phyloP scores from a whole-genome alignment of 2,888 invertebrate genomes.

The Dusona sp. region DNA sequence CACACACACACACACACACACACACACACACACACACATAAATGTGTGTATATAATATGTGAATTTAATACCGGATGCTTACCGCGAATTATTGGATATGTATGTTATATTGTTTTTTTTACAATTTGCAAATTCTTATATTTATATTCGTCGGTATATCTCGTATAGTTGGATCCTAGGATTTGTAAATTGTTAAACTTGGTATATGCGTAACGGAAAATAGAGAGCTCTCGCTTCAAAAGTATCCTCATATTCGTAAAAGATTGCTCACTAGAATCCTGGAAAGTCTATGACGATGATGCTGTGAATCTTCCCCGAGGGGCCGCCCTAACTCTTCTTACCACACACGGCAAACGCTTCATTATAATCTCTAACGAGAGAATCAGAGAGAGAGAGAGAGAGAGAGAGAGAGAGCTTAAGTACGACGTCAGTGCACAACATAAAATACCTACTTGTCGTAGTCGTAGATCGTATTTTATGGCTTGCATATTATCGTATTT shows the following conservation, averaged over 20 bases:
- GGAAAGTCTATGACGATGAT: conserved; percentile 35
- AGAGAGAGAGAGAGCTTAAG: conserved; percentile 31
- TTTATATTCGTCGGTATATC: conserved; percentile 9
- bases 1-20: too few species aligned
- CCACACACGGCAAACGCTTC: conserved; percentile 36
- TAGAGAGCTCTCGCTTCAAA: background rate
- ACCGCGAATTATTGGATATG: background rate
- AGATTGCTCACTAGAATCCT: conserved; percentile 26
- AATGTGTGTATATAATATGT: background rate
- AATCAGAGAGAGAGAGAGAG: background rate
- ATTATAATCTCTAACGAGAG: conserved; percentile 59
- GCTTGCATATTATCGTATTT: conserved; percentile 6
- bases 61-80: conserved; percentile 19
- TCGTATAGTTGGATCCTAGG: background rate
- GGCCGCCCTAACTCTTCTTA: conserved; percentile 46
- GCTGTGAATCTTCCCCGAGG: conserved; percentile 41
- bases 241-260: background rate
- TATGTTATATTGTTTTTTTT: conserved; percentile 28
- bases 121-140: conserved; percentile 14
- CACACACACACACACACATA: too few species aligned
- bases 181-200: conserved; percentile 17
- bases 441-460: conserved; percentile 49
- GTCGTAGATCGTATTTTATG: conserved; percentile 35
- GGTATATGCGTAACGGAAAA: background rate
- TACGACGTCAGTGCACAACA: conserved; percentile 39